phyloP scores from a whole-genome alignment of 1,140 invertebrate species.

The Euwallacea fornicatus region DNA sequence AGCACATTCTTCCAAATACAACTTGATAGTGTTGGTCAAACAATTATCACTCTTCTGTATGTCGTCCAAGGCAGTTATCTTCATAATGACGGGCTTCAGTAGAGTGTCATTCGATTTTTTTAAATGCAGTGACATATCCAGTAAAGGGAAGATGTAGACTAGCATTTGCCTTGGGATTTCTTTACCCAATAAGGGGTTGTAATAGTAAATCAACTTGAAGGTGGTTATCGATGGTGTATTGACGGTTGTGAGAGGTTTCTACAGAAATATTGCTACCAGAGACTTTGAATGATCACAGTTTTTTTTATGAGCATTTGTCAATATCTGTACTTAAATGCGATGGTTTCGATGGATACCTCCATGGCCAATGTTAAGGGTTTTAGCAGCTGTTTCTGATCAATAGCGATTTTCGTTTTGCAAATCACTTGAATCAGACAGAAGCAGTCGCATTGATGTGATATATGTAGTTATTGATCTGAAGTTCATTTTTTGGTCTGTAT shows the following conservation, averaged over 20 bases:
- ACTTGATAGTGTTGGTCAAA: constrained; percentile 38
- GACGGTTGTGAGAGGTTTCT: constrained; percentile 41
- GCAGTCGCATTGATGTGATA: too few species aligned
- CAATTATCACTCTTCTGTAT: constrained; percentile 37
- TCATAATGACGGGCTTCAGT: constrained; percentile 37
- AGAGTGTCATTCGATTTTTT: constrained; percentile 22
- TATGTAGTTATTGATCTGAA: too few species aligned
- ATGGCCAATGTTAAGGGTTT: too few species aligned
- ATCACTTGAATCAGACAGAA: too few species aligned
- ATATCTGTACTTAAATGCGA: too few species aligned
- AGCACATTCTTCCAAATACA: constrained; percentile 33
- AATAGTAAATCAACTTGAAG: constrained; percentile 38
- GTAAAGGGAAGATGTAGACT: constrained; percentile 43
- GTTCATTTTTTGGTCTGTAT: too few species aligned
- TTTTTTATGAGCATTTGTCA: too few species aligned
- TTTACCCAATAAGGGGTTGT: constrained; percentile 42
- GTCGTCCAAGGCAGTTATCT: constrained; percentile 31
- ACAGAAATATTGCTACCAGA: constrained; percentile 42
- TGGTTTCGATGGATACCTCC: too few species aligned
- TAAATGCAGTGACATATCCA: constrained; percentile 42
- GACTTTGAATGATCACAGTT: constrained; percentile 20
- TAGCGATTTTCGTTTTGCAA: too few species aligned
- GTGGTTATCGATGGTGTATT: constrained; percentile 37
- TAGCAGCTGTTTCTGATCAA: too few species aligned
- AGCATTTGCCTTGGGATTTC: constrained; percentile 43